Percentiles rank a stretch among this genome's conserved stretches.
phyloP scores from a whole-genome alignment of 2,888 invertebrate species.

The Glomeris marginata region DNA sequence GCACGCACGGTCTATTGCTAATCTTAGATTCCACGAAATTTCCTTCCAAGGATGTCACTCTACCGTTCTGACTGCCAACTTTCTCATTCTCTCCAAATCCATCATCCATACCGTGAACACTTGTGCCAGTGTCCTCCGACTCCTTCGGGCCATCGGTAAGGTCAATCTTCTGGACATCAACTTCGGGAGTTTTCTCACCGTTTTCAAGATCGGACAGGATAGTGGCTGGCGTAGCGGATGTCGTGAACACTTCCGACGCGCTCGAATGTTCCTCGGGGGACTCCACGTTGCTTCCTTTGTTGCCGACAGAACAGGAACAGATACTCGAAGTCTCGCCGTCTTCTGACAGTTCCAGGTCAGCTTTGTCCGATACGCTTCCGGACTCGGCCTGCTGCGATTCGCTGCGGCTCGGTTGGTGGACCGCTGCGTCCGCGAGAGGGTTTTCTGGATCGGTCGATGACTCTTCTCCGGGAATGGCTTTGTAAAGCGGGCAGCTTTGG shows the following conservation, averaged over 20 bases:
- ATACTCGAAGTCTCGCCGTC: conserved; percentile 2
- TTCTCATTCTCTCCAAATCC: too few relatives aligned
- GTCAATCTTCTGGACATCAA: too few relatives aligned
- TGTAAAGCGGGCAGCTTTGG: conserved; percentile 19
- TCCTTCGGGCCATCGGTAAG: too few relatives aligned
- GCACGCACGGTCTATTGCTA: too few relatives aligned
- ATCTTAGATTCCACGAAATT: too few relatives aligned
- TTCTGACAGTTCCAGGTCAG: conserved; percentile 9
- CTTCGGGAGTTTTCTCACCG: too few relatives aligned
- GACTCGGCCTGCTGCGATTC: conserved; percentile 13
- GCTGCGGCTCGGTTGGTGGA: conserved; percentile 9
- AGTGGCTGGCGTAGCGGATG: neutral
- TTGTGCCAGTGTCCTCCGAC: too few relatives aligned
- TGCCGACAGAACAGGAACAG: neutral
- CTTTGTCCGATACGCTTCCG: conserved; percentile 14
- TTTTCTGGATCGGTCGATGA: neutral
- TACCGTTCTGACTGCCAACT: too few relatives aligned
- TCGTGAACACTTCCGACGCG: neutral
- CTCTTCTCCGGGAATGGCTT: neutral
- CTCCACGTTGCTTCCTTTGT: neutral
- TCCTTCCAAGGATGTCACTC: too few relatives aligned
- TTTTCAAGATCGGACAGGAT: too few relatives aligned
- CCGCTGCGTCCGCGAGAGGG: neutral
- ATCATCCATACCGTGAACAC: too few relatives aligned
- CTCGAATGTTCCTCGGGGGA: neutral